Evolutionary conservation across 2,888 invertebrate genomes (phyloP).

Genomic region (Pristionchus japonicus): DNA sequence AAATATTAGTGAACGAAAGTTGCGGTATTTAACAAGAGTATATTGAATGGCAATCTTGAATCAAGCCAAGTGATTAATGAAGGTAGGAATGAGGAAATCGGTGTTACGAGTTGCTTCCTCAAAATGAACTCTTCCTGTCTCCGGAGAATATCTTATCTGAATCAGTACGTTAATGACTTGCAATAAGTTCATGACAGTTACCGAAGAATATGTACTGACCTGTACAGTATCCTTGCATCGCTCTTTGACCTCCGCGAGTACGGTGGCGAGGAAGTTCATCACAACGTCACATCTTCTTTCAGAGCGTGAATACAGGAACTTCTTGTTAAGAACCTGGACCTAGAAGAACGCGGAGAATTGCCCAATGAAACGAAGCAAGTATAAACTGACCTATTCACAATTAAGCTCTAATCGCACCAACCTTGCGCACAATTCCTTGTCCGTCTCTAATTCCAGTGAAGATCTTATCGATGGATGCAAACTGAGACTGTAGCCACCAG

Average conservation of each 20-base stretch:
- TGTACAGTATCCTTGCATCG: background rate
- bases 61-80: background rate
- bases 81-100: background rate
- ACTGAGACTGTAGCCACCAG: conserved; percentile 2
- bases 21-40: too few species aligned
- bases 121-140: background rate
- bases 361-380: too few species aligned
- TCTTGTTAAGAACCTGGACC: background rate
- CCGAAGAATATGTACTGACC: too few species aligned
- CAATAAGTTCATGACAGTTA: too few species aligned
- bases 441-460: background rate
- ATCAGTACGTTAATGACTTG: too few species aligned
- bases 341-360: background rate
- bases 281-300: background rate
- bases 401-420: too few species aligned
- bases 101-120: background rate
- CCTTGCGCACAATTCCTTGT: background rate
- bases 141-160: background rate
- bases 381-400: too few species aligned
- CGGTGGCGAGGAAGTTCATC: background rate
- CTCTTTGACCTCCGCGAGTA: background rate
- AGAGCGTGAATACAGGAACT: background rate
- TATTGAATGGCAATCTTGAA: too few species aligned
- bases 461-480: background rate
- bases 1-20: too few species aligned